Base-by-base conservation (phyloP, 2,797 vertebrate species). In the Naso thynnoides region DNA sequence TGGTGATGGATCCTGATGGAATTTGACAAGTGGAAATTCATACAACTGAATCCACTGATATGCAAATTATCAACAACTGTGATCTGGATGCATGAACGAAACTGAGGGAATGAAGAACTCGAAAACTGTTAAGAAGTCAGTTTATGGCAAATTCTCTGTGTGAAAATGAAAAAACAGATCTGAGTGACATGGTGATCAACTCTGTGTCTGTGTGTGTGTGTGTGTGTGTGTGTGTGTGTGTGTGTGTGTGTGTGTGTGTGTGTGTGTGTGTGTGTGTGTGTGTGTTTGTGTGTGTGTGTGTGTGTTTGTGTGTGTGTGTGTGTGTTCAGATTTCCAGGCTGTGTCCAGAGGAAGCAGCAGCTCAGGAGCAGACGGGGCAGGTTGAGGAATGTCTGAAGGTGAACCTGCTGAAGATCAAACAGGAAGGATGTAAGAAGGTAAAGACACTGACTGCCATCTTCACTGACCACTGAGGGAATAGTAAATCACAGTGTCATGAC, bases 351-450 rank as follows among this genome's bases (percentile, higher is more conserved):
- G 98, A 99, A 79, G 98, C 96, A 4, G 98, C 98, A 2, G 98
- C 97, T 50, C 98, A 99, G 85, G 98, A 99, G 80, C 98, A 99
- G 90, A 98, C 97, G 0, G 98, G 98, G 21, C 98, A 99, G 84
- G 98, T 99, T 29, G 97, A 98, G 87, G 98, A 99, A 80, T 99
- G 98, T 89, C 92, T 99, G 66, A 99, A 99, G 87, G 94, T 98
- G 60, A 99, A 99, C 87, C 93, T 99, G 83, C 95, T 99, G 64
- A 99, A 98, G 92, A 96, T 99, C 87, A 97, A 95, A 87, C 93
- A 93, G 0, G 96, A 98, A 14, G 89, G 85, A 75, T 99, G 98
- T 73, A 99, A 98, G 76, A 99, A 98, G 96, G 98, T 98, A 92
- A 79, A 49, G 1, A 0, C 3, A 6, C 57, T n/a, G 29, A 0